A percentile compares a stretch with the other conserved stretches of the same genome.
Evolutionary conservation across 2,113 vertebrate species (phyloP).

Genomic region (Gorilla gorilla): DNA sequence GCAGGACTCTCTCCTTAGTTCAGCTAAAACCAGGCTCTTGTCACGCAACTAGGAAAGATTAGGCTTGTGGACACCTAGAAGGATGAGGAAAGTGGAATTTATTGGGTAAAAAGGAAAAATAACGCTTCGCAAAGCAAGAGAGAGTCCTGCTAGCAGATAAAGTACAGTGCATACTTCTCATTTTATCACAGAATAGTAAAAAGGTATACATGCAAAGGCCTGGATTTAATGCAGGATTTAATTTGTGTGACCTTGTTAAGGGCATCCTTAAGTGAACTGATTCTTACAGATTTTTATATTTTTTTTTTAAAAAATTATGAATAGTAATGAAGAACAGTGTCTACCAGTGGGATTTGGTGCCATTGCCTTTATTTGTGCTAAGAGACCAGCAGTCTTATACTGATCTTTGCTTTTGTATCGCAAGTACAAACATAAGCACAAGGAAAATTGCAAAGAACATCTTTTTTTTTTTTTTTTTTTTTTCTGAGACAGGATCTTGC

Average conservation of each 20-base stretch:
- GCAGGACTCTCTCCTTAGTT: no score
- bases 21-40: no score
- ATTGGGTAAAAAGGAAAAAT: no score
- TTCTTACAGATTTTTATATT: background rate
- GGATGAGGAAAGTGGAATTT: no score
- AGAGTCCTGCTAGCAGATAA: background rate
- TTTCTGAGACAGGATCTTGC: no score
- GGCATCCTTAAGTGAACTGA: background rate
- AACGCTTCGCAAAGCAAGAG: no score
- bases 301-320: background rate
- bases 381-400: background rate
- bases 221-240: background rate
- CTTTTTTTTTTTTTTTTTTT: no score
- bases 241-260: background rate
- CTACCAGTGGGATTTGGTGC: background rate
- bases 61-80: no score
- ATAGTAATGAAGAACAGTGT: background rate
- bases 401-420: background rate
- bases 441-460: background rate
- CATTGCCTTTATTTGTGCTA: background rate
- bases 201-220: background rate
- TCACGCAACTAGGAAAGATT: no score
- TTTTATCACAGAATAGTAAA: background rate
- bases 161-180: background rate
- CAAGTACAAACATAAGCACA: background rate